Percentiles rank a stretch among this genome's conserved stretches.
Conservation (phyloP, 2,888 invertebrate genomes). For the Allygus modestus region DNA sequence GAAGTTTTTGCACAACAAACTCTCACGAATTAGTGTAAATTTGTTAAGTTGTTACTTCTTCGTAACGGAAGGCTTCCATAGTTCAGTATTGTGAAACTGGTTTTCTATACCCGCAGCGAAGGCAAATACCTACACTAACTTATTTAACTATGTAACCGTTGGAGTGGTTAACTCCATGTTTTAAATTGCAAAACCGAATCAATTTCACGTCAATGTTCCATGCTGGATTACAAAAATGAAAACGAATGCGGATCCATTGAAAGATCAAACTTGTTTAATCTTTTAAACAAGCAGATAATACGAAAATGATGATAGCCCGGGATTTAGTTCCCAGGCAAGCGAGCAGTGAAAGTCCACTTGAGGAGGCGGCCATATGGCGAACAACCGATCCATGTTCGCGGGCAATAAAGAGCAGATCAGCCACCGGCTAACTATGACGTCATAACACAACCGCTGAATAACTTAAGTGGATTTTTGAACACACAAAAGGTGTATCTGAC, state of each 20-base stretch:
- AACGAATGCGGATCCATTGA: constrained; percentile 12
- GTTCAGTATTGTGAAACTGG: too few relatives aligned
- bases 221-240: neutral
- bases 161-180: neutral
- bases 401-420: neutral
- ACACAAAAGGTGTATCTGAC: too few relatives aligned
- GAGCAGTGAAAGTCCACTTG: constrained; percentile 7
- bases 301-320: constrained; percentile 13
- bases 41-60: too few relatives aligned
- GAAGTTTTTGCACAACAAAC: too few relatives aligned
- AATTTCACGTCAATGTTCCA: neutral
- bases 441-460: too few relatives aligned
- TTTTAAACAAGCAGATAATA: constrained; percentile 18
- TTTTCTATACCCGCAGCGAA: too few relatives aligned
- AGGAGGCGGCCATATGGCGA: constrained; percentile 17
- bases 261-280: constrained; percentile 23
- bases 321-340: constrained; percentile 22
- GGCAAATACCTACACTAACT: too few relatives aligned
- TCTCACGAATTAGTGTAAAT: too few relatives aligned
- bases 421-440: too few relatives aligned
- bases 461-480: too few relatives aligned
- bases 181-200: constrained; percentile 6
- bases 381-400: neutral
- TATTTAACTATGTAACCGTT: too few relatives aligned
- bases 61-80: too few relatives aligned